Evolutionary conservation across 2,888 invertebrate genomes (phyloP), one percentile per base, ranked within the genome.

Genomic region (Parascotia fuliginaria): DNA sequence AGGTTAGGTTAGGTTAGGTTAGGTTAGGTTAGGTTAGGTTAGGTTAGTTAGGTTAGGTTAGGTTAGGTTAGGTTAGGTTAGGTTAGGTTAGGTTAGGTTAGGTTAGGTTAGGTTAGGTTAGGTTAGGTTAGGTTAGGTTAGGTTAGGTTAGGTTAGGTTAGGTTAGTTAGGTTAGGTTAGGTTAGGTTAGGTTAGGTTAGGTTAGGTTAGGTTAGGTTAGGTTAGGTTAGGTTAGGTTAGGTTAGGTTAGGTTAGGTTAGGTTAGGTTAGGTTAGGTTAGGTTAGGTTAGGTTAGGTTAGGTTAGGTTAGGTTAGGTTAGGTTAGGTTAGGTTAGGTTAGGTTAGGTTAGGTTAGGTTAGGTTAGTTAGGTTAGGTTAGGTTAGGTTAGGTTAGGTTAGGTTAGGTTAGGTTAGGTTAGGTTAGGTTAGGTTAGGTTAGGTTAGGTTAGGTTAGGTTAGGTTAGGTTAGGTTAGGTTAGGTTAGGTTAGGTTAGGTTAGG

Each of bases 281-380:
- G 55, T 49, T 55, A 46, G 56, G 60, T 57, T 60, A 55, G 57
- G 60, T 55, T 60, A 55, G 56, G 33, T 14, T 61, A 55, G 57
- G 57, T 50, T 47, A 42, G 42, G 55, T 47, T 51, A 44, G 51
- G 47, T 14, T 47, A 40, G 53, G 49, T 43, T 49, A 53, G 28
- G 42, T 24, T 42, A 27, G 36, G 47, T 47, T 41, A 41, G 41
- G 45, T 51, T 42, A 45, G 42, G 44, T 51, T 51, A 50, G 50
- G 49, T 50, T 50, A 50, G 50, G 50, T 50, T 50, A 50, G 53
- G 53, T 49, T 49, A 46, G 52, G 53, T 52, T 48, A 48, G 45
- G 52, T 46, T 46, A 46, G 46, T 49, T 52, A 46, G 44, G 51
- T 48, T 48, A 48, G 45, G 33, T n/a, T n/a, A n/a, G n/a, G n/a